Base-by-base conservation (phyloP, 1,140 invertebrate species). In the Limonius californicus region DNA sequence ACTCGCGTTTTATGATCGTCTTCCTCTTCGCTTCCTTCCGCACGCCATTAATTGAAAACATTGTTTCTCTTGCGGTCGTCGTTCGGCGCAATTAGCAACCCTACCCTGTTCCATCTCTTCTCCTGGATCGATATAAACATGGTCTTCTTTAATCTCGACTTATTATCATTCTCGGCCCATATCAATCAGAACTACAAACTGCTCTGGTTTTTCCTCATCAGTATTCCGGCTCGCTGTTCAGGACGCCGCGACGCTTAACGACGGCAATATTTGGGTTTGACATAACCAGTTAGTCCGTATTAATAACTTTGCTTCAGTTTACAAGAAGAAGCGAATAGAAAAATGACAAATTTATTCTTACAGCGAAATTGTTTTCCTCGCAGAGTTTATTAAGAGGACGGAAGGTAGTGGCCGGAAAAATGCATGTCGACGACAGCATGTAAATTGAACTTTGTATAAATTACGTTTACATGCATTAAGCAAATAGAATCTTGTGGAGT, bases 261-360 rank as follows among this genome's bases (percentile, higher is more conserved):
- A 74, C 60, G 70, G 62, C 72, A 67, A 74, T 74, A 73, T 72
- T 76, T 76, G 75, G 75, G 67, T 76, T 76, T 76, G 75, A 76
- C 75, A 76, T 76, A 76, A 76, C 75, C 75, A 76, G 75, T 76
- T 76, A 76, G 74, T 75, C 71, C 73, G 71, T 76, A 76, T 76
- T 76, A 76, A 76, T 76, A 76, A 76, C 74, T 76, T 75, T 73
- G 70, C 69, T 68, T 64, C 70, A 74, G 72, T 74, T 72, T 70
- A 68, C 66, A 71, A 70, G 68, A 75, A 76, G 72, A 74, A 73
- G 66, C 68, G 68, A 70, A 73, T 71, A 71, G 75, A 76, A 76
- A 76, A 76, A 75, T 76, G 75, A 76, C 75, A 76, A 71, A 68
- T 69, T 72, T 68, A 72, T 73, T 71, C 62, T 56, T 64, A 54